These are phyloP conservation scores for Agrochola lota DNA, from an alignment of 2,888 invertebrate genomes.

Conservation along the genomic window DNA sequence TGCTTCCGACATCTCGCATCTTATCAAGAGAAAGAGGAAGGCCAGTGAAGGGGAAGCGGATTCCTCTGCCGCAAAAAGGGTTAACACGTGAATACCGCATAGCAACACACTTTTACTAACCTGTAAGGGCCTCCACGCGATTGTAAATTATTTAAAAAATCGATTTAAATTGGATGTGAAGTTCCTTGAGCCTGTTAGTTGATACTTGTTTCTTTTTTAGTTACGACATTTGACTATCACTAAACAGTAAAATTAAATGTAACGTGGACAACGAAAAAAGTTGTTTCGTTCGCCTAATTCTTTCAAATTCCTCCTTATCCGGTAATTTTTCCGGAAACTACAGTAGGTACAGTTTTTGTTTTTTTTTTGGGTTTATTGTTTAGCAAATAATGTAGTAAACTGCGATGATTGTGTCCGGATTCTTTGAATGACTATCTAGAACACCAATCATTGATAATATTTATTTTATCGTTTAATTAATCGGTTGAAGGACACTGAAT, in stretches of 20 bases:
- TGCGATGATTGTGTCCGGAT: background rate
- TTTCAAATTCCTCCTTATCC: background rate
- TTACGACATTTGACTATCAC: background rate
- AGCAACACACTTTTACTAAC: slow-evolving; percentile 36
- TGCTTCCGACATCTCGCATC: slow-evolving; percentile 94
- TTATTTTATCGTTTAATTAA: background rate
- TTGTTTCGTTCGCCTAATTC: background rate
- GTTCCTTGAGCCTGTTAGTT: slow-evolving; percentile 52
- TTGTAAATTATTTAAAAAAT: slow-evolving; percentile 34
- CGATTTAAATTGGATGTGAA: slow-evolving; percentile 9
- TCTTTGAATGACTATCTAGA: too few species aligned
- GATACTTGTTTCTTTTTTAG: background rate
- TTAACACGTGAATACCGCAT: slow-evolving; percentile 79
- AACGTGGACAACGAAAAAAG: background rate
- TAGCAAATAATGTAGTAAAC: background rate
- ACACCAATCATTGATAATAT: background rate
- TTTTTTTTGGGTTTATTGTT: too few species aligned
- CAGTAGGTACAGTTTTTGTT: background rate
- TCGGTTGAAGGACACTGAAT: background rate
- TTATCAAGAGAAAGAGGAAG: slow-evolving; percentile 95
- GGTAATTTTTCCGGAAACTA: background rate
- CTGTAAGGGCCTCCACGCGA: slow-evolving; percentile 55
- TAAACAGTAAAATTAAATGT: too few species aligned
- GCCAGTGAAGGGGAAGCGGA: slow-evolving; percentile 91
- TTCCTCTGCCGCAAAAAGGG: slow-evolving; percentile 91